Evolutionary conservation across 1,140 invertebrate genomes (phyloP).

Genomic region (Heliothis subflexa): DNA sequence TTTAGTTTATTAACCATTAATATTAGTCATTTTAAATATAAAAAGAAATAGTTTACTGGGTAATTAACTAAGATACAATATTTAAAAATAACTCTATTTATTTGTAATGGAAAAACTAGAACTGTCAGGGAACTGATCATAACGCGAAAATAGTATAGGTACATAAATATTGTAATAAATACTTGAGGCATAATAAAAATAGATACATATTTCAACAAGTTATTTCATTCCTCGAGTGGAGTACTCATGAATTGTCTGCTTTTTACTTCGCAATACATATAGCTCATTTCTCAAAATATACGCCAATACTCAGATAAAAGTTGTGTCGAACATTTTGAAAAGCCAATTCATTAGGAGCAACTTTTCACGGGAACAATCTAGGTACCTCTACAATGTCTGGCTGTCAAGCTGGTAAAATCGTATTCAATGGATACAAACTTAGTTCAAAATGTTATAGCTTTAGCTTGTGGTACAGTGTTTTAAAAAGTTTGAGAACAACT

Average conservation of each 20-base stretch:
- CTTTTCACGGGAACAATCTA: neutral
- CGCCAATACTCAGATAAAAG: neutral
- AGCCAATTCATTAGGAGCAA: neutral
- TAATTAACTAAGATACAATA: too few relatives aligned
- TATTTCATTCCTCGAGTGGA: too few relatives aligned
- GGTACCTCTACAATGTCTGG: neutral
- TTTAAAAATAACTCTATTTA: too few relatives aligned
- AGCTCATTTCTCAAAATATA: neutral
- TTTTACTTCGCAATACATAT: neutral
- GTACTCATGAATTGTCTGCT: neutral
- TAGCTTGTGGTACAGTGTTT: neutral
- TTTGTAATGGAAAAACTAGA: too few relatives aligned
- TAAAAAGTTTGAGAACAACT: neutral
- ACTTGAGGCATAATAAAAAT: too few relatives aligned
- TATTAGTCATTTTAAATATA: too few relatives aligned
- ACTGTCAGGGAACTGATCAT: too few relatives aligned
- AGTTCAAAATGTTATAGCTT: constrained; percentile 12
- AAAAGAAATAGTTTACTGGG: too few relatives aligned
- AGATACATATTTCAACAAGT: too few relatives aligned
- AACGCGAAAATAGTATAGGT: too few relatives aligned
- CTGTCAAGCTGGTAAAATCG: neutral
- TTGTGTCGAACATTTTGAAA: neutral
- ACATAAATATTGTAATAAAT: too few relatives aligned
- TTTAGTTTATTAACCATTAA: too few relatives aligned
- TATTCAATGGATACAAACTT: neutral